Base-by-base conservation (phyloP, 2,797 vertebrate species). In the Macrochelys suwanniensis region DNA sequence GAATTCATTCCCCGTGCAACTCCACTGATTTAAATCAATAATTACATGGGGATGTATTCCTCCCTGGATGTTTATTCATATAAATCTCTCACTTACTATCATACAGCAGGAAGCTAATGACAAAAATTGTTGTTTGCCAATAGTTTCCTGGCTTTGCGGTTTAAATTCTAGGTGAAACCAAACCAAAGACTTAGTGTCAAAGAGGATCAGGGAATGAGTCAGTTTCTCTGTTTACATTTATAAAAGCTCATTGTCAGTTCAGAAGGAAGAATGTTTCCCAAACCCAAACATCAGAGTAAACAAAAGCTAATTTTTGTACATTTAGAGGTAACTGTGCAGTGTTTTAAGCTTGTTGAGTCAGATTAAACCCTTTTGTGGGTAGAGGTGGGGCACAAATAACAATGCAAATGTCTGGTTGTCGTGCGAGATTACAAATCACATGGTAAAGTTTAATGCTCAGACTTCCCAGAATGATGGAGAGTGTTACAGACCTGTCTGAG, bases 151-250 rank as follows among this genome's bases (percentile, higher is more conserved):
- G 89, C 47, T 68, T 61, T 42, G 54, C 80, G 71, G 78, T 89
- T 96, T 95, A 82, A 93, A 94, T 68, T 77, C 77, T 88, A 84
- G 54, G 54, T n/a, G 85, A 80, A 92, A 78, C 59, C 80, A 49
- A 16, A 82, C 50, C 11, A 28, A 76, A 76, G 45, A 16, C 19
- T 26, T 16, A 78, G 65, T 71, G 51, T 89, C 94, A 78, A 85
- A 85, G 57, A 94, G 49, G 57, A 89, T 89, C 61, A 92, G 74
- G 49, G 84, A 92, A 89, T 82, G 68, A 91, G 28, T 76, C 74
- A 76, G 45, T 47, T 15, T 76, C 12, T 76, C 57, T 84, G 2
- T 85, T 89, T 94, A 33, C 17, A 9, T 83, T 47, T 37, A 89
- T 81, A 76, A 90, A 88, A 2, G 5, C 21, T 84, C 80, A 91